Evolutionary conservation across 2,113 vertebrate species (phyloP).

Genomic region (Oryzias javanicus): DNA sequence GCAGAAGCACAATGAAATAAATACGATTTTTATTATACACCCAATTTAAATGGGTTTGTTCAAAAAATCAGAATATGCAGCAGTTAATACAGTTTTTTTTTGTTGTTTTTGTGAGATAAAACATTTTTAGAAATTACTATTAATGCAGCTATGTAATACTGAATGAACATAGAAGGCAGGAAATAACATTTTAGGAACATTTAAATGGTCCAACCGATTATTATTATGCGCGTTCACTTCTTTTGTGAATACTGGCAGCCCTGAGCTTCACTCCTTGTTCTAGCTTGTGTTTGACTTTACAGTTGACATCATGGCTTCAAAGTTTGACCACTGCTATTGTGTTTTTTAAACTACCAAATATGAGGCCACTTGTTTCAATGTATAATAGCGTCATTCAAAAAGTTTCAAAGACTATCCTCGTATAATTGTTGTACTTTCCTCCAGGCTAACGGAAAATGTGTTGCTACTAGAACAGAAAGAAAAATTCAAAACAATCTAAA

Average conservation of each 20-base stretch:
- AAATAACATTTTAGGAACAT: neutral
- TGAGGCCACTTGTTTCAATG: neutral
- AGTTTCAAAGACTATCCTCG: too few species aligned
- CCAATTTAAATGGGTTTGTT: too few species aligned
- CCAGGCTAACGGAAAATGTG: slow-evolving; percentile 37
- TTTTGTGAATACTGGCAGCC: slow-evolving; percentile 1
- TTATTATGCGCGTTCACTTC: neutral
- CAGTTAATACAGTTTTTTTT: too few species aligned
- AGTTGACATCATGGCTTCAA: neutral
- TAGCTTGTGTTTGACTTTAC: neutral
- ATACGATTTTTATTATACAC: too few species aligned
- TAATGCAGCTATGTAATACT: too few species aligned
- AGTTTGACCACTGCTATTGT: neutral
- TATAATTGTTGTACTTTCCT: slow-evolving; percentile 11
- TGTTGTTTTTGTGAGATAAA: too few species aligned
- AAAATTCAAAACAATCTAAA: neutral
- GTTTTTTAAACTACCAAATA: neutral
- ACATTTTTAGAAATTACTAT: too few species aligned
- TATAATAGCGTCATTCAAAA: slow-evolving; percentile 1
- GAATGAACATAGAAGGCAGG: too few species aligned
- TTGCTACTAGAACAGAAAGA: slow-evolving; percentile 63
- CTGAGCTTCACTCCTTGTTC: neutral
- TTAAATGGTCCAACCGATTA: neutral
- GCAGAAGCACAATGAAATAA: too few species aligned
- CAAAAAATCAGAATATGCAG: too few species aligned